These are phyloP conservation scores for Callitettix versicolor DNA, from an alignment of 1,140 invertebrate species.

Conservation along the genomic window DNA sequence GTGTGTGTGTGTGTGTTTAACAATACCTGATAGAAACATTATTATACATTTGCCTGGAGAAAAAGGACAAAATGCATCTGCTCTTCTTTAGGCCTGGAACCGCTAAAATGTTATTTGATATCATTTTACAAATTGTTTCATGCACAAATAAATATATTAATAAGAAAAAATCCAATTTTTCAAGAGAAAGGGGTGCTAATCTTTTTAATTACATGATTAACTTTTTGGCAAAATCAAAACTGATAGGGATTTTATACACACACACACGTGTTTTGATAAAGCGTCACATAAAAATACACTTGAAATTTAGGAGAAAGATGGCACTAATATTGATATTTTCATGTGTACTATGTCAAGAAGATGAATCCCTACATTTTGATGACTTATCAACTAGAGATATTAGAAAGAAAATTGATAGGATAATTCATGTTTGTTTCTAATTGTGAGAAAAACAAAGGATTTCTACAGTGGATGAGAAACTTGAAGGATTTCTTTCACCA, in stretches of 20 bases:
- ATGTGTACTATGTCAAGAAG: conserved; percentile 35
- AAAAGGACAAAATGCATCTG: conserved; percentile 18
- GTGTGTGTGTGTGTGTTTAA: neutral
- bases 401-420: conserved; percentile 35
- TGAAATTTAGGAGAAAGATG: conserved; percentile 37
- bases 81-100: conserved; percentile 21
- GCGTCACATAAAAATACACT: conserved; percentile 34
- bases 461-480: conserved; percentile 36
- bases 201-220: conserved; percentile 28
- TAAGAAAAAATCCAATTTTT: conserved; percentile 21
- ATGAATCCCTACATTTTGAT: conserved; percentile 40
- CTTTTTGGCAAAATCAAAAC: conserved; percentile 36
- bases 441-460: conserved; percentile 21
- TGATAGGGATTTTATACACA: conserved; percentile 40
- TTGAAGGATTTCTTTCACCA: conserved; percentile 36
- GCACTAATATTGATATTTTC: conserved; percentile 34
- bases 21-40: neutral
- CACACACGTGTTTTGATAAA: conserved; percentile 35
- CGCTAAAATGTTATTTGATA: conserved; percentile 21
- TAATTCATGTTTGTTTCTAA: conserved; percentile 36
- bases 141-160: conserved; percentile 25
- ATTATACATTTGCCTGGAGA: conserved; percentile 2
- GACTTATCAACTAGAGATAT: conserved; percentile 28
- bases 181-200: conserved; percentile 28
- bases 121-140: conserved; percentile 23